These are phyloP conservation scores for Anarrhichthys ocellatus DNA, from an alignment of 2,113 vertebrate species.

Conservation along the genomic window DNA sequence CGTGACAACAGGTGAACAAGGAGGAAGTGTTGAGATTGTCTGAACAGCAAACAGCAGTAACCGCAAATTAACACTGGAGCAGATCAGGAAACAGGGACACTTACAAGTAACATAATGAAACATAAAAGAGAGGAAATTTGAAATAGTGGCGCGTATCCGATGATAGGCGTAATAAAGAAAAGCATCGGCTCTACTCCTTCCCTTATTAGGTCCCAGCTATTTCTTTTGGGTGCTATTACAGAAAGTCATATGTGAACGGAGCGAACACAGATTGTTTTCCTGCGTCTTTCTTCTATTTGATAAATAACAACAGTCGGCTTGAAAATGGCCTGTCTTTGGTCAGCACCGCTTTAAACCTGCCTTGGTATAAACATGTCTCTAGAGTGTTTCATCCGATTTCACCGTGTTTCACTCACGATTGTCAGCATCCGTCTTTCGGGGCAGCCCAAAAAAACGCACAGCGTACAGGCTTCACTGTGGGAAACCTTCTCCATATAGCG, in stretches of 20 bases:
- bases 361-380: neutral
- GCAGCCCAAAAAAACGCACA: neutral
- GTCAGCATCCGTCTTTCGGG: neutral
- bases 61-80: neutral
- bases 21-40: neutral
- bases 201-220: neutral
- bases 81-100: neutral
- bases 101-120: neutral
- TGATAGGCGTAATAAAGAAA: neutral
- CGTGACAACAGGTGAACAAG: slow-evolving; percentile 15
- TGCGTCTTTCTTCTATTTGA: neutral
- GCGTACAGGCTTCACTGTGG: neutral
- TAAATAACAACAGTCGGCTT: neutral
- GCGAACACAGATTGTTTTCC: neutral
- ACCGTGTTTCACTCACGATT: neutral
- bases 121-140: too few relatives aligned
- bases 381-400: neutral
- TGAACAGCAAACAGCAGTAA: neutral
- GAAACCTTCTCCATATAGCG: neutral
- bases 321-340: too few relatives aligned
- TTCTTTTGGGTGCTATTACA: neutral
- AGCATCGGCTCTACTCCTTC: neutral
- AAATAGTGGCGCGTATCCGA: neutral
- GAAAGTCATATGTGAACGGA: neutral
- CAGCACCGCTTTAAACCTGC: neutral